Conservation (phyloP, 2,888 invertebrate genomes). For the Fabriciana adippe region DNA sequence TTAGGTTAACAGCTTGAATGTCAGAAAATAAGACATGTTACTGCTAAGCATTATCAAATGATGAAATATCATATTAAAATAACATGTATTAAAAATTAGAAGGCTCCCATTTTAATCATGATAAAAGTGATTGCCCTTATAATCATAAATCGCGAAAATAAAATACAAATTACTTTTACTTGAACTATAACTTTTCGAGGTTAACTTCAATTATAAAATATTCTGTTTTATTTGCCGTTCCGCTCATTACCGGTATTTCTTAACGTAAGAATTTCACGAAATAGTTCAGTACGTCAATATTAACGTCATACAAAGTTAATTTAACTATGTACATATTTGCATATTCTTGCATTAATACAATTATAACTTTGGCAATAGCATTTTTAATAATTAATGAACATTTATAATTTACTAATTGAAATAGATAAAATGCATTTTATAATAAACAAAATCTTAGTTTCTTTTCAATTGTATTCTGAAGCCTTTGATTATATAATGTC, state of each 20-base stretch:
- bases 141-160: background rate
- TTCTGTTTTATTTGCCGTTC: constrained; percentile 35
- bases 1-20: no score
- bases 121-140: no score
- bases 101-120: no score
- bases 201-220: constrained; percentile 29
- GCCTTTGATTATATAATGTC: no score
- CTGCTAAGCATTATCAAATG: no score
- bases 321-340: constrained; percentile 31
- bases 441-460: no score
- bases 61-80: no score
- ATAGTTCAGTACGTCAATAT: constrained; percentile 30
- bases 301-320: constrained; percentile 30
- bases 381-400: constrained; percentile 5
- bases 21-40: no score
- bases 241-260: constrained; percentile 40
- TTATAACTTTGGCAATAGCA: constrained; percentile 21
- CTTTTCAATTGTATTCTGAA: no score
- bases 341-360: constrained; percentile 31
- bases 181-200: constrained; percentile 26
- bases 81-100: no score
- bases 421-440: background rate
- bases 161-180: constrained; percentile 5
- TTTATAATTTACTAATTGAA: background rate
- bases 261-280: constrained; percentile 35